Evolutionary conservation across 2,113 vertebrate genomes (phyloP), one percentile per base, ranked within the genome.

Genomic region (Craseonycteris thonglongyai): DNA sequence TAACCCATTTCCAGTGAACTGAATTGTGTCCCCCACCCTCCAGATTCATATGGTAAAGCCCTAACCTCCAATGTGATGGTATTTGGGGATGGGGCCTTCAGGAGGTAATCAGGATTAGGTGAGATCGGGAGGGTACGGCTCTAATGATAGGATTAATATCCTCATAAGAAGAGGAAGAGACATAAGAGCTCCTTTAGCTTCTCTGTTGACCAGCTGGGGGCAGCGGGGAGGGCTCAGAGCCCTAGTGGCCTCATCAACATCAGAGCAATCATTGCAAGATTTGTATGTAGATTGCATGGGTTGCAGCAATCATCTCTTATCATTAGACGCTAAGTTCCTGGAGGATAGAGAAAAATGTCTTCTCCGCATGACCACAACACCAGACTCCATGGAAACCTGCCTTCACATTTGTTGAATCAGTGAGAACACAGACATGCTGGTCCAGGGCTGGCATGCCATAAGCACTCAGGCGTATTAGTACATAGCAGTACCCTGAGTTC

Each of bases 391-490:
- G 26, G 80, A 68, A 12, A 51, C 28, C 2, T 3, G n/a, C 10
- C 30, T 72, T 72, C 54, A 2, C 30, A 3, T 49, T 38, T 66
- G 7, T 28, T 26, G 71, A 71, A 15, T 58, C 49, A 0, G 7
- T n/a, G 85, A 40, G 1, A 0, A 6, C 0, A 4, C 0, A 28
- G 19, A 35, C 3, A 33, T 5, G 42, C 18, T 15, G 19, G 61
- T 33, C 35, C 6, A 6, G 30, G 8, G 42, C 24, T 13, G 40
- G 61, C 26, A 3, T 2, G 24, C 30, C 0, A 0, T 7, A 47
- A 12, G 28, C 2, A 1, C 30, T 30, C 7, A 14, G 40, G 26
- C 14, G 42, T 33, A 16, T 10, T n/a, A 15, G 10, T 16, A 22
- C 3, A 22, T 35, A 33, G 61, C 19, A 6, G 13, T 19, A 15